Evolutionary conservation across 2,113 vertebrate species (phyloP).

Genomic region (Otocyon megalotis): DNA sequence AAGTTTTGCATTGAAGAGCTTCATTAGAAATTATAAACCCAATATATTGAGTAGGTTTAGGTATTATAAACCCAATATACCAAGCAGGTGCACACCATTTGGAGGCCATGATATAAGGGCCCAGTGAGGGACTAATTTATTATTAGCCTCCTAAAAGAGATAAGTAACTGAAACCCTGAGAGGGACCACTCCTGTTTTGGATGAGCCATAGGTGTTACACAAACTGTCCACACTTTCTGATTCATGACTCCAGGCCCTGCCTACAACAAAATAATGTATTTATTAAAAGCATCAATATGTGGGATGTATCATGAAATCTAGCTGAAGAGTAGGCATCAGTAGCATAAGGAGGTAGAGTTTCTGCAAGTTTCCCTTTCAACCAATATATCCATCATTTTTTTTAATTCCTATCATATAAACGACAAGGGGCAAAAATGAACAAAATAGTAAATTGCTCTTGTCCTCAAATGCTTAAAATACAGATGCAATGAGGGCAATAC

Average conservation of each 20-base stretch:
- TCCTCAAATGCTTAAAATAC: constrained; percentile 36
- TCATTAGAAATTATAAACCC: constrained; percentile 8
- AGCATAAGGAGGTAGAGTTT: constrained; percentile 31
- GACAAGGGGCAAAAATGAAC: not conserved
- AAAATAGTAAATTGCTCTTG: not conserved
- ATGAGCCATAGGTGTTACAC: constrained; percentile 42
- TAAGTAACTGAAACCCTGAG: constrained; percentile 28
- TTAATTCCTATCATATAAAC: constrained; percentile 12
- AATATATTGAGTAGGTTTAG: not conserved
- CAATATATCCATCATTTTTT: not conserved
- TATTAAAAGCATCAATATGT: constrained; percentile 62
- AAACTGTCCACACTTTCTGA: constrained; percentile 66
- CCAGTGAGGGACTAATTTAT: not conserved
- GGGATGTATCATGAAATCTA: not conserved
- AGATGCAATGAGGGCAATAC: not conserved
- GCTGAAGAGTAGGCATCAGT: constrained; percentile 36
- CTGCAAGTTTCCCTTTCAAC: constrained; percentile 18
- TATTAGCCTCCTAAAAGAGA: not conserved
- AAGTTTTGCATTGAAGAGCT: not conserved
- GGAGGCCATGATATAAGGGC: not conserved
- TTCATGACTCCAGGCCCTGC: constrained; percentile 49
- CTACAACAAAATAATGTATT: constrained; percentile 53
- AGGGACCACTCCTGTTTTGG: constrained; percentile 18
- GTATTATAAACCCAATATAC: not conserved
- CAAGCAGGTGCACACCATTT: not conserved